Conservation (phyloP, 2,797 vertebrate genomes). For the Myoxocephalus aenaeus region DNA sequence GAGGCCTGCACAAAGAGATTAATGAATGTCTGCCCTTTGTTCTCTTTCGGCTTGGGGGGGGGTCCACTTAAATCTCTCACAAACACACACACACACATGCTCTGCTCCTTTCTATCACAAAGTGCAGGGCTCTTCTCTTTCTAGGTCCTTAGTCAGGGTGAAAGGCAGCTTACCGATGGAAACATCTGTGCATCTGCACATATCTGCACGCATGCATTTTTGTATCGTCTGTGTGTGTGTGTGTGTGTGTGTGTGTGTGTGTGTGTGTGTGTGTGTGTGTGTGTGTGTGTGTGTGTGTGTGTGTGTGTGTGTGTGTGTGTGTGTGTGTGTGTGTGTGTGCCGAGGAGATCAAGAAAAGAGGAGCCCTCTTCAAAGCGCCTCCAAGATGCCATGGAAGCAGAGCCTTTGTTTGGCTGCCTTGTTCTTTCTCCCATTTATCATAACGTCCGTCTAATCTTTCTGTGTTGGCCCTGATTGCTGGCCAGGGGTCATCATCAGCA, state of each 20-base stretch:
- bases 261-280: conserved; percentile 10
- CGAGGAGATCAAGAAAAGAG: conserved; percentile 40
- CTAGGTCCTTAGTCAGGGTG: conserved; percentile 45
- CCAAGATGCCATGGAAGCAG: conserved; percentile 52
- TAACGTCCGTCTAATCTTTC: conserved; percentile 78
- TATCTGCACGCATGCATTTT: conserved; percentile 1
- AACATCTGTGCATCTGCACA: conserved; percentile 34
- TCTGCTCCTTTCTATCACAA: conserved; percentile 48
- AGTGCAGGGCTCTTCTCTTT: conserved; percentile 48
- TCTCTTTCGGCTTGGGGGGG: conserved; percentile 57
- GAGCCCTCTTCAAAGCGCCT: conserved; percentile 64
- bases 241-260: conserved; percentile 7
- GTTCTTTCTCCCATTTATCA: conserved; percentile 79
- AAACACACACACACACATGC: conserved; percentile 12
- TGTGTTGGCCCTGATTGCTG: conserved; percentile 73
- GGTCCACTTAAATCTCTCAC: conserved; percentile 62
- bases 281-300: conserved; percentile 10
- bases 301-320: conserved; percentile 9
- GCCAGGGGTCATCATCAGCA: conserved; percentile 64
- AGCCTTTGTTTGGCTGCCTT: conserved; percentile 76
- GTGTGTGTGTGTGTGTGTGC: conserved; percentile 11
- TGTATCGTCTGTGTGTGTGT: conserved; percentile 22
- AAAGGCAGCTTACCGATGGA: conserved; percentile 65
- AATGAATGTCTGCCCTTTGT: conserved; percentile 75
- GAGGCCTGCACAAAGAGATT: conserved; percentile 64